Conservation (phyloP, 2,113 vertebrate species). For the Aplodontia rufa region DNA sequence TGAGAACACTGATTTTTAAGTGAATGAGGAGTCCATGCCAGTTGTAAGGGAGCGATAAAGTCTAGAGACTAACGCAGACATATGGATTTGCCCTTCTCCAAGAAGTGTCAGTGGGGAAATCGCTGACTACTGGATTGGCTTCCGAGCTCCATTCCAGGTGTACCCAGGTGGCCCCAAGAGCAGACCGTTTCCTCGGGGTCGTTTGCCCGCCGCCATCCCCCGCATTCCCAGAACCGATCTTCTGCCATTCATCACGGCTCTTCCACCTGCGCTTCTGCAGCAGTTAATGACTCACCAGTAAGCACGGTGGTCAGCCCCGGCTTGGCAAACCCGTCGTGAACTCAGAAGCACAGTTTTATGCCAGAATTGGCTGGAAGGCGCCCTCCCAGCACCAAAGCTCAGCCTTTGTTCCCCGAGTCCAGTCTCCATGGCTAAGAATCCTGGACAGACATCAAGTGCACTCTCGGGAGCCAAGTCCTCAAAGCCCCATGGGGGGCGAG, state of each 20-base stretch:
- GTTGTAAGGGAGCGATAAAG: too few species aligned
- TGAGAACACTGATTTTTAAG: neutral
- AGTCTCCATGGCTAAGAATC: neutral
- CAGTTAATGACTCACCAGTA: rapidly evolving
- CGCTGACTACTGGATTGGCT: too few species aligned
- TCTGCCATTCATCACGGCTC: rapidly evolving
- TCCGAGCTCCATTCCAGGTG: rapidly evolving
- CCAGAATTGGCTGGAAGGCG: neutral
- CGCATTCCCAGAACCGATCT: rapidly evolving
- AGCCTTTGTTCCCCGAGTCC: neutral
- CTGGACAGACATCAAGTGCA: neutral
- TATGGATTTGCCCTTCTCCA: too few species aligned
- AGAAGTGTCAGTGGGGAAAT: neutral
- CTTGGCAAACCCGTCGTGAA: neutral
- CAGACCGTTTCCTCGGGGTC: rapidly evolving
- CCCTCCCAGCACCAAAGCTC: neutral
- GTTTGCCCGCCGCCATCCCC: rapidly evolving
- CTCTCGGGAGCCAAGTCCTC: neutral
- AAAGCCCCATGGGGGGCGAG: rapidly evolving
- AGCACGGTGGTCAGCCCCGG: rapidly evolving
- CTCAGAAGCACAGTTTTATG: neutral
- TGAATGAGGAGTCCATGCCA: too few species aligned
- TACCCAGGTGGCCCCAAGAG: neutral
- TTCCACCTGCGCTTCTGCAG: too few species aligned
- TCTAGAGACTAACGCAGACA: rapidly evolving